A percentile compares a stretch with the other conserved stretches of the same genome.
phyloP scores from a whole-genome alignment of 2,888 invertebrate genomes.

The Caenorhabditis doughertyi region DNA sequence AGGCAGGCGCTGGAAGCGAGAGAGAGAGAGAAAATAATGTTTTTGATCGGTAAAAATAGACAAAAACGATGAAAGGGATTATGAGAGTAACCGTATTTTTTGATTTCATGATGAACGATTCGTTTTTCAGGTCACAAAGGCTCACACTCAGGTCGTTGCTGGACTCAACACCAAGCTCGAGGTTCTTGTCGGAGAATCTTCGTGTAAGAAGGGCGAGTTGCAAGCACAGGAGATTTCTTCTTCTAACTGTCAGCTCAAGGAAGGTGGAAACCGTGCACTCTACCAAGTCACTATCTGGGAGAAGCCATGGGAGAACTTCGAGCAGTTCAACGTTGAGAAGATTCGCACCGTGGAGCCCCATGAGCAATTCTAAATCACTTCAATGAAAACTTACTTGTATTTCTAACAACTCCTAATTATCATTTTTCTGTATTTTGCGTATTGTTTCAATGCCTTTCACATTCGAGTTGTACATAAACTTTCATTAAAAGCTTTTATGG shows the following conservation, averaged over 20 bases:
- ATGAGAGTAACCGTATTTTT: too few species aligned
- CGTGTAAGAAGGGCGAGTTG: slow-evolving; percentile 71
- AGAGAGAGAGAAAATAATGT: slow-evolving; percentile 5
- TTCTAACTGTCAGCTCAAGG: slow-evolving; percentile 69
- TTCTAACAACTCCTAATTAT: slow-evolving; percentile 30
- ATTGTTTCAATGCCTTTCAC: slow-evolving; percentile 18
- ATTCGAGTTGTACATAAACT: slow-evolving; percentile 47
- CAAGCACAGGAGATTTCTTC: slow-evolving; percentile 64
- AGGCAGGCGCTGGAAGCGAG: too few species aligned
- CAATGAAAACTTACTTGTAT: neutral
- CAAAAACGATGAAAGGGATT: slow-evolving; percentile 30
- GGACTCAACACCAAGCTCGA: slow-evolving; percentile 70
- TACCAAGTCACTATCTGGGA: slow-evolving; percentile 75
- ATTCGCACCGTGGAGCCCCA: slow-evolving; percentile 69
- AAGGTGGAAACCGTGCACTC: slow-evolving; percentile 67
- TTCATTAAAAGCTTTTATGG: slow-evolving; percentile 6
- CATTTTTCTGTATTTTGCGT: slow-evolving; percentile 35
- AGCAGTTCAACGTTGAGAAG: slow-evolving; percentile 73
- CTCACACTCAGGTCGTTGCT: slow-evolving; percentile 75
- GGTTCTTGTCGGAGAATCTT: slow-evolving; percentile 72
- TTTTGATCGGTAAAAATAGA: neutral
- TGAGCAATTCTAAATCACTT: slow-evolving; percentile 67
- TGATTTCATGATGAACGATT: too few species aligned
- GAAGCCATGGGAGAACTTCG: slow-evolving; percentile 78
- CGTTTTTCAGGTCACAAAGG: slow-evolving; percentile 71